phyloP scores from a whole-genome alignment of 2,113 vertebrate species.

The Thalassarche chlororhynchos region DNA sequence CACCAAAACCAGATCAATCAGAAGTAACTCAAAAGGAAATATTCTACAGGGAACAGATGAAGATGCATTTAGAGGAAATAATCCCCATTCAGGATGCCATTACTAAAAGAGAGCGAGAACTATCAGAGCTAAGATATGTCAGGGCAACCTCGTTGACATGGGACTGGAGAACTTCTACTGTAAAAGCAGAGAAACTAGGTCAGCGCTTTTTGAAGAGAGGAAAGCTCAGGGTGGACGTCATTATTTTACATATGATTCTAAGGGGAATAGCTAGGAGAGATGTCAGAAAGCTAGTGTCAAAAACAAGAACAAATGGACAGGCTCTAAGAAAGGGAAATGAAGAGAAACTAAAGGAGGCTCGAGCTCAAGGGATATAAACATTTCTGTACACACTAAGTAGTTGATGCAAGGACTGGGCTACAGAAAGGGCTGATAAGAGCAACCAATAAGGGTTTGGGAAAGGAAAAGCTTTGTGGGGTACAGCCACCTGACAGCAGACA shows the following conservation, averaged over 20 bases:
- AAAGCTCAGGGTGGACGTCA: constrained; percentile 66
- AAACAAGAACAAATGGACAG: constrained; percentile 53
- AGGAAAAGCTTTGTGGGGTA: background rate
- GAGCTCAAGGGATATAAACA: background rate
- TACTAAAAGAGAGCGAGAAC: constrained; percentile 58
- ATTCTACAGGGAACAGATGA: constrained; percentile 51
- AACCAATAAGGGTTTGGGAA: background rate
- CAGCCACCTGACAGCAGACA: background rate
- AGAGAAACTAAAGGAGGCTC: constrained; percentile 12
- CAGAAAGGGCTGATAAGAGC: background rate
- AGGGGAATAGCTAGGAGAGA: constrained; percentile 57
- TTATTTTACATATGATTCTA: constrained; percentile 62
- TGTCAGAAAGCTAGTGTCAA: constrained; percentile 60
- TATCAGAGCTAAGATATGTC: constrained; percentile 55
- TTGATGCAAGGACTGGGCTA: background rate
- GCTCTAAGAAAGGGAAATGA: constrained; percentile 47
- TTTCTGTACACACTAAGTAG: background rate
- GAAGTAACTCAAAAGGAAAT: constrained; percentile 53
- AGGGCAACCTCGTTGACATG: constrained; percentile 65
- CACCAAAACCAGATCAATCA: constrained; percentile 61
- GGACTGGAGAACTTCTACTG: constrained; percentile 59
- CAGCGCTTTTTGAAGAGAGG: constrained; percentile 66
- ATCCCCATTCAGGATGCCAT: constrained; percentile 59
- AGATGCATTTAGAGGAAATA: constrained; percentile 62
- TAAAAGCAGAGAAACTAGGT: constrained; percentile 68